Conservation (phyloP, 2,888 invertebrate species). For the Biston betularia region DNA sequence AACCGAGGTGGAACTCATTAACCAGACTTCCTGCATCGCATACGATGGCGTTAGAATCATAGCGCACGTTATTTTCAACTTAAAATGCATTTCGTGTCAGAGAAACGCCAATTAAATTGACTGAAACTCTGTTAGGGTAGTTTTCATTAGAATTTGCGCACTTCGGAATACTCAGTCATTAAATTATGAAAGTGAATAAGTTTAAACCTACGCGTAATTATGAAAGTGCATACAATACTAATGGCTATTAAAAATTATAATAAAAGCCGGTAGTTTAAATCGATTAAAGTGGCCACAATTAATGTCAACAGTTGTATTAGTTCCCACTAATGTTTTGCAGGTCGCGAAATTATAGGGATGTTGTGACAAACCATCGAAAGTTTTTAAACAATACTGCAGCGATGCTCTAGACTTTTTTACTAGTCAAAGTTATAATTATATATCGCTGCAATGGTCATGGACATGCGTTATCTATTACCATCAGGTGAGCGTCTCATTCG, state of each 20-base stretch:
- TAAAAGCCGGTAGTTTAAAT: neutral
- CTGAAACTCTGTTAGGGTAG: conserved; percentile 56
- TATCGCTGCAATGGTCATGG: too few species aligned
- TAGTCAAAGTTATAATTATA: too few species aligned
- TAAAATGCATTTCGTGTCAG: conserved; percentile 73
- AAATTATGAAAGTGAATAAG: conserved; percentile 48
- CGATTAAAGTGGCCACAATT: neutral
- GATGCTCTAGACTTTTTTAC: too few species aligned
- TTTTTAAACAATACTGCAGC: too few species aligned
- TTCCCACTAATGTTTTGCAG: neutral
- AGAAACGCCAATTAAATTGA: conserved; percentile 57
- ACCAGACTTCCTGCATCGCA: conserved; percentile 79
- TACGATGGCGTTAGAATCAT: conserved; percentile 67
- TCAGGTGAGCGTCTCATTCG: too few species aligned
- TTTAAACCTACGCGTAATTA: conserved; percentile 40
- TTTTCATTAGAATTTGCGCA: conserved; percentile 66
- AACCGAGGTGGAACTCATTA: conserved; percentile 81
- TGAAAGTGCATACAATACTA: conserved; percentile 32
- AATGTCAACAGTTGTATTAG: neutral
- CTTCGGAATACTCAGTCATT: conserved; percentile 63
- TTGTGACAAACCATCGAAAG: too few species aligned
- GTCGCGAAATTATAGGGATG: too few species aligned
- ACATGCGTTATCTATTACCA: too few species aligned
- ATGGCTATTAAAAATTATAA: neutral
- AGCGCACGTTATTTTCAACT: conserved; percentile 56